Evolutionary conservation across 2,797 vertebrate species (phyloP).

Genomic region (Hippopotamyrus pictus): DNA sequence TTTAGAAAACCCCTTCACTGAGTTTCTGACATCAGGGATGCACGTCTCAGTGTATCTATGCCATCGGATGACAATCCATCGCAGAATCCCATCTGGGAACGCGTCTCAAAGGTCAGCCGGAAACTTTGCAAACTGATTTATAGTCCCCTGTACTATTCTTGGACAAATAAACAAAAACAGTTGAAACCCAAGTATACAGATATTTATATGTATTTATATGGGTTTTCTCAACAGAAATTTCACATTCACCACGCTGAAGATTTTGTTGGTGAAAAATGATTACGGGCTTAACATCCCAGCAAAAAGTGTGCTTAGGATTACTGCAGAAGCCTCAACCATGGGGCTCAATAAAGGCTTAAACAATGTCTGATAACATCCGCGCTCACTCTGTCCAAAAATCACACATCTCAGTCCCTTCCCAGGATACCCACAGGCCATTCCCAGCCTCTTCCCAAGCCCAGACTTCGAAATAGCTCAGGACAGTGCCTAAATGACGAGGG

Average conservation of each 20-base stretch:
- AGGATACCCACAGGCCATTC: background rate
- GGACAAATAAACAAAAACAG: background rate
- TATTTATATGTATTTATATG: background rate
- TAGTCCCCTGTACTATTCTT: background rate
- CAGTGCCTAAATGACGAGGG: conserved; percentile 15
- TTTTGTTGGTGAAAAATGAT: background rate
- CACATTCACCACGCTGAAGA: background rate
- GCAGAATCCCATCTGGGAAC: background rate
- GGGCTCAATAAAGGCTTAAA: background rate
- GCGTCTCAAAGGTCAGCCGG: background rate
- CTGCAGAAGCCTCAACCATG: background rate
- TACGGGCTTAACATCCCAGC: background rate
- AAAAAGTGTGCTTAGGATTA: background rate
- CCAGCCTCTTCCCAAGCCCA: background rate
- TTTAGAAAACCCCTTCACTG: background rate
- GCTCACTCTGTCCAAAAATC: background rate
- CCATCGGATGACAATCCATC: background rate
- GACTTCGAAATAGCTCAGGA: background rate
- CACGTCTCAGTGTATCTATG: background rate
- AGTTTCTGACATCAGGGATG: background rate
- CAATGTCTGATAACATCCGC: background rate
- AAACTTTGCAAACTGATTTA: background rate
- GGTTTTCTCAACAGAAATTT: background rate
- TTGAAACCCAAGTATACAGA: background rate
- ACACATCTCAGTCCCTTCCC: background rate